These are phyloP conservation scores for Hedya salicella DNA, from an alignment of 2,888 invertebrate species.

Conservation along the genomic window DNA sequence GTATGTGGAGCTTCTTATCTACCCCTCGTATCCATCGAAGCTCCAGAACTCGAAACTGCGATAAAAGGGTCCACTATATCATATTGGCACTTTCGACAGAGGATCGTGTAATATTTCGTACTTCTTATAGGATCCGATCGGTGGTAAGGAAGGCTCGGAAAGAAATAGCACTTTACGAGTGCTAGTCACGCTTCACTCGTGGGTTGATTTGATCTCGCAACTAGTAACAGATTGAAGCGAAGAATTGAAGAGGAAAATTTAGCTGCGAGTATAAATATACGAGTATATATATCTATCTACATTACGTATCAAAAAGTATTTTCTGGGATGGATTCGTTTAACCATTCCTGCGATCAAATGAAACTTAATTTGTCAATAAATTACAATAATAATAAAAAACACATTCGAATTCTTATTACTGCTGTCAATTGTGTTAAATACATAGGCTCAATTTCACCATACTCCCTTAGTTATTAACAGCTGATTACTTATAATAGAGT, in stretches of 20 bases:
- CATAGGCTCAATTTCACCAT: too few relatives aligned
- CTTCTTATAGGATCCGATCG: conserved; percentile 64
- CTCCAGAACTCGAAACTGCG: conserved; percentile 54
- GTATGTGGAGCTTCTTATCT: conserved; percentile 70
- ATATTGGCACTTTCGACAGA: conserved; percentile 79
- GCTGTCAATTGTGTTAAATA: too few relatives aligned
- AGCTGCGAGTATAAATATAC: background rate
- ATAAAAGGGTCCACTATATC: conserved; percentile 80
- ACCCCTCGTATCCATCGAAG: conserved; percentile 69
- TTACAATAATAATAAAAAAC: too few relatives aligned
- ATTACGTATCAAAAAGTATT: too few relatives aligned
- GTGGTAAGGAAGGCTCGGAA: conserved; percentile 35
- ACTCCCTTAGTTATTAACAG: too few relatives aligned
- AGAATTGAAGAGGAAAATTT: conserved; percentile 1
- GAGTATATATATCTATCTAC: background rate
- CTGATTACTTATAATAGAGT: too few relatives aligned
- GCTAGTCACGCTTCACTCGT: conserved; percentile 43
- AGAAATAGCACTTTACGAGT: conserved; percentile 43
- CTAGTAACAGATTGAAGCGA: conserved; percentile 40
- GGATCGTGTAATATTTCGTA: conserved; percentile 73
- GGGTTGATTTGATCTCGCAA: conserved; percentile 41
- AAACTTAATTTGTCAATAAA: too few relatives aligned
- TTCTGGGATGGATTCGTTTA: background rate
- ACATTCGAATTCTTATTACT: too few relatives aligned
- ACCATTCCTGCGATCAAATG: too few relatives aligned